Conservation (phyloP, 2,113 vertebrate genomes). For the Theropithecus gelada region DNA sequence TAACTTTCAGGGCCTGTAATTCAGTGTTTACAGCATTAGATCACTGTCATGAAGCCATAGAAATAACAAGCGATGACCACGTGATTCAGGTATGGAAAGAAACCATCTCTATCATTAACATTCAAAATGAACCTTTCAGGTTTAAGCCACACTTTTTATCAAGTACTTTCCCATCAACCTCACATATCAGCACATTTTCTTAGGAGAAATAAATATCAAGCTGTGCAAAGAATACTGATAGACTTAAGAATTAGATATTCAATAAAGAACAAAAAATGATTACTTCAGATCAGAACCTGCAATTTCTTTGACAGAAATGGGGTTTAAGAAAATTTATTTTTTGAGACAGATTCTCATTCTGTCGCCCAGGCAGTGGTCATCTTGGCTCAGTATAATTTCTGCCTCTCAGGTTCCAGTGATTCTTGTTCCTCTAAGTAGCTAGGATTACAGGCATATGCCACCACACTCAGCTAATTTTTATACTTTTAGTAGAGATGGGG, state of each 20-base stretch:
- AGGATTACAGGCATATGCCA: no score
- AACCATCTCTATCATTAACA: background rate
- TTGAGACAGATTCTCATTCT: no score
- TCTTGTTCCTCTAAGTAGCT: no score
- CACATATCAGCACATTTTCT: conserved; percentile 24
- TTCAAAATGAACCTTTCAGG: background rate
- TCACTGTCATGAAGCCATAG: conserved; percentile 95
- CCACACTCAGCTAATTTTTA: no score
- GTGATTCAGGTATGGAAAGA: conserved; percentile 92
- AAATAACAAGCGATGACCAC: conserved; percentile 98
- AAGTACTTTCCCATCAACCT: conserved; percentile 3
- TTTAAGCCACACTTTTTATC: background rate
- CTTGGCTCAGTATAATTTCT: no score
- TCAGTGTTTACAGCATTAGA: conserved; percentile 95
- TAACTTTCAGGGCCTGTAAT: conserved; percentile 92
- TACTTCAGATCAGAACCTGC: background rate
- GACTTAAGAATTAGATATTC: background rate
- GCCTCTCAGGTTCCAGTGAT: no score
- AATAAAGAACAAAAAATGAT: background rate
- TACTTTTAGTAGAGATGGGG: no score
- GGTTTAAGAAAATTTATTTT: no score
- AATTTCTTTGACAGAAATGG: background rate
- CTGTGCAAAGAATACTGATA: background rate
- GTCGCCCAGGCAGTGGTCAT: no score
- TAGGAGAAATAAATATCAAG: conserved; percentile 1